Evolutionary conservation across 2,888 invertebrate species (phyloP).

Genomic region (Aporophyla lueneburgensis): DNA sequence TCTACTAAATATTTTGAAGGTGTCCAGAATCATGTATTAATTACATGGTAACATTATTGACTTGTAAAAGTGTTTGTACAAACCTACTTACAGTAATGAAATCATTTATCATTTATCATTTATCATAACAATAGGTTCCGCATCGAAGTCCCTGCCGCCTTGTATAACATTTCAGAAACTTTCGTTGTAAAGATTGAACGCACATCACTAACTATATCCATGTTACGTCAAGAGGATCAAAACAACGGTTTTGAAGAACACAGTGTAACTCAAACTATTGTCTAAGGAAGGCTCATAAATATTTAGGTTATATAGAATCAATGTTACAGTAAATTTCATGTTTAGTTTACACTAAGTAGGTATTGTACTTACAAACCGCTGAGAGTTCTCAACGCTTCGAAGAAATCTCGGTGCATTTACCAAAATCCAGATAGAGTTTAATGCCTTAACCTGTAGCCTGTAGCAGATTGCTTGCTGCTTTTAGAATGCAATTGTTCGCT

Average conservation of each 20-base stretch:
- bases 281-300: not conserved
- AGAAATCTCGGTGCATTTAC: not conserved
- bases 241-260: slow-evolving; percentile 7
- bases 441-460: slow-evolving; percentile 14
- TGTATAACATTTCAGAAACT: not conserved
- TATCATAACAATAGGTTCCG: too few species aligned
- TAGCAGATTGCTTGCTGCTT: slow-evolving; percentile 7
- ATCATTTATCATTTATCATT: too few species aligned
- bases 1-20: too few species aligned
- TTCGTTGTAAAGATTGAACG: slow-evolving; percentile 9
- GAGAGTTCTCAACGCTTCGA: not conserved
- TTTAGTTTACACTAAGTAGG: not conserved
- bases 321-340: not conserved
- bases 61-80: too few species aligned
- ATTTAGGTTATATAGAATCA: slow-evolving; percentile 1
- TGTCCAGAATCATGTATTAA: too few species aligned
- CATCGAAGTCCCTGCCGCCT: too few species aligned
- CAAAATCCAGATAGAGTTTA: slow-evolving; percentile 7
- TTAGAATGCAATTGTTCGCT: slow-evolving; percentile 23
- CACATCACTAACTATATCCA: slow-evolving; percentile 19
- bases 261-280: slow-evolving; percentile 1
- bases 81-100: too few species aligned
- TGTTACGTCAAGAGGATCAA: slow-evolving; percentile 23
- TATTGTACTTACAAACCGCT: not conserved
- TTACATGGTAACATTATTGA: too few species aligned